Base-by-base conservation (phyloP, 1,140 invertebrate species). In the Metaphire vulgaris region DNA sequence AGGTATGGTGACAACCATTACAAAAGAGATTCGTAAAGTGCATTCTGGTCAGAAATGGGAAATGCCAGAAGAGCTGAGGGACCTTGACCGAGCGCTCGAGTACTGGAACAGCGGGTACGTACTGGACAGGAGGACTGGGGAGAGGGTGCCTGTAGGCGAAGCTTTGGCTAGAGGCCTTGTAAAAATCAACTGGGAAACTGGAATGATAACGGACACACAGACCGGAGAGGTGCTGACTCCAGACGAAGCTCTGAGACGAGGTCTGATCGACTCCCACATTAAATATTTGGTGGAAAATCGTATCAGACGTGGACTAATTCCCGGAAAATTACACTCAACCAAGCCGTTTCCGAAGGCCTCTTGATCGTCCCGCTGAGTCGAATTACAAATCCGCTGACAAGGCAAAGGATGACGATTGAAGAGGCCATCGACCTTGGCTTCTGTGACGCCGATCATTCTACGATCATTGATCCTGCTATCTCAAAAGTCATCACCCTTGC, bases 341-440 rank as follows among this genome's bases (percentile, higher is more conserved):
- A 78, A 31, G 73, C 77, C 0, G 72, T 73, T 2, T 32, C 28
- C n/a, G 34, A 41, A n/a, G 77, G 77, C 32, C 69, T 78, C 16
- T 67, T 78, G 14, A 78, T 75, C 64, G 65, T 78, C 14, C 77
- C 77, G 26, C 69, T 78, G 21, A 91, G 91, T n/a, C 90, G 89
- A 82, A 90, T 94, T 33, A 89, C 86, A 80, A 92, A 94, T 85
- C 87, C 87, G 0, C 85, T 91, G 33, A 92, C 90, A 1, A 89
- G 90, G 79, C 90, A 91, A 84, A 85, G 88, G 67, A 87, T 93
- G 1, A 88, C 89, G 77, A 85, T 94, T 28, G 88, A 90, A 77
- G 91, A 93, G 82, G 90, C 91, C 6, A 89, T 94, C 21, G 65
- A 70, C 41, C 16, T 71, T 32, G 64, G 64, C 29, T 78, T 75